These are phyloP conservation scores for Rana temporaria DNA, from an alignment of 2,113 vertebrate genomes.

Conservation along the genomic window DNA sequence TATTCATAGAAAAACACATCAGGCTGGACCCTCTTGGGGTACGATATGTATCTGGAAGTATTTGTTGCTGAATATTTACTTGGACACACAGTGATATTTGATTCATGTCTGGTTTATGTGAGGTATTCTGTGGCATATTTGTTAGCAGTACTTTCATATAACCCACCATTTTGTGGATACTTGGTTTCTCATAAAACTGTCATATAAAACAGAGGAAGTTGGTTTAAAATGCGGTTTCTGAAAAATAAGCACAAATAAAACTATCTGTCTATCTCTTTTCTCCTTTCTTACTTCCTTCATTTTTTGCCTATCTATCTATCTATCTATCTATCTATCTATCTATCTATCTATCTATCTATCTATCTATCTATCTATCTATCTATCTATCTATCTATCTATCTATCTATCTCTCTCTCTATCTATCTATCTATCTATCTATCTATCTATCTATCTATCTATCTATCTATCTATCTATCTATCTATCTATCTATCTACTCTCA, in stretches of 20 bases:
- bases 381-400: no score
- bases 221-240: constrained; percentile 1
- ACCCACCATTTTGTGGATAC: constrained; percentile 6
- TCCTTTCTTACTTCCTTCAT: no score
- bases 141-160: constrained; percentile 13
- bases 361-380: no score
- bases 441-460: no score
- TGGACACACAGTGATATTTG: constrained; percentile 21
- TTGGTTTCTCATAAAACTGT: constrained; percentile 2
- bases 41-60: constrained; percentile 33
- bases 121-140: constrained; percentile 19
- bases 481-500: no score
- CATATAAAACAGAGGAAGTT: constrained; percentile 15
- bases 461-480: no score
- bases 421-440: no score
- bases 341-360: no score
- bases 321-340: no score
- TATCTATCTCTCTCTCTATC: no score
- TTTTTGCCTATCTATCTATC: no score
- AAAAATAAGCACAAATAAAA: background rate
- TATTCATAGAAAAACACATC: constrained; percentile 43
- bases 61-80: constrained; percentile 30
- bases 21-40: constrained; percentile 23
- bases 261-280: no score
- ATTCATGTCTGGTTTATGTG: constrained; percentile 11